Base-by-base conservation (phyloP, 2,797 vertebrate genomes). In the Orientallactaga sibirica region DNA sequence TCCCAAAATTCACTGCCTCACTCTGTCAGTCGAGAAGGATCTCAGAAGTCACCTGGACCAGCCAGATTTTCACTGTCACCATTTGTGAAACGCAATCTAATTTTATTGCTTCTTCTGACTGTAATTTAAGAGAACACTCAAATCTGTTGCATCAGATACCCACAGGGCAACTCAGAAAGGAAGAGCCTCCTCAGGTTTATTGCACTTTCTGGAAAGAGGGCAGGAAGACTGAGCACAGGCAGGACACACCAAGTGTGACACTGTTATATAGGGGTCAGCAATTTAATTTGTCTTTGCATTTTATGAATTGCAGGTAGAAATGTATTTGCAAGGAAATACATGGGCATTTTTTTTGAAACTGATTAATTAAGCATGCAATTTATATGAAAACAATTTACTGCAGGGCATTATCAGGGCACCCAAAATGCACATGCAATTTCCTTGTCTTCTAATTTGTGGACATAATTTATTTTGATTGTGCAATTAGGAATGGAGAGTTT, bases 391-490 rank as follows among this genome's bases (percentile, higher is more conserved):
- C 95, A 96, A 96, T 95, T 92, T 97, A 95, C 95, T 97, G 81
- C 96, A 89, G 96, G 93, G 97, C 94, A 96, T 97, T 97, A 97
- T 98, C 96, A 94, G 94, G 89, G 93, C 90, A 97, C 96, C 95
- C 94, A 97, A 98, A 98, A 97, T 96, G 93, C 92, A 96, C 85
- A 89, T 96, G 91, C 62, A 48, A 97, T 98, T 97, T 98, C 95
- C 95, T 75, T 95, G 96, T 94, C 79, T 98, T 97, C 94, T 97
- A 97, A 98, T 98, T 98, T 98, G 93, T 95, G 20, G 73, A 94
- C 95, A 97, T 97, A 94, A 97, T 98, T 98, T 98, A 98, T 97
- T 98, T 98, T 98, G 96, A 98, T 98, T 97, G 92, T 96, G 92
- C 94, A 98, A 98, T 98, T 98, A 98, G 87, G 94, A 97, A 98